A percentile compares a stretch with the other conserved stretches of the same genome.
Conservation (phyloP, 2,888 invertebrate genomes). For the Eupithecia centaureata region DNA sequence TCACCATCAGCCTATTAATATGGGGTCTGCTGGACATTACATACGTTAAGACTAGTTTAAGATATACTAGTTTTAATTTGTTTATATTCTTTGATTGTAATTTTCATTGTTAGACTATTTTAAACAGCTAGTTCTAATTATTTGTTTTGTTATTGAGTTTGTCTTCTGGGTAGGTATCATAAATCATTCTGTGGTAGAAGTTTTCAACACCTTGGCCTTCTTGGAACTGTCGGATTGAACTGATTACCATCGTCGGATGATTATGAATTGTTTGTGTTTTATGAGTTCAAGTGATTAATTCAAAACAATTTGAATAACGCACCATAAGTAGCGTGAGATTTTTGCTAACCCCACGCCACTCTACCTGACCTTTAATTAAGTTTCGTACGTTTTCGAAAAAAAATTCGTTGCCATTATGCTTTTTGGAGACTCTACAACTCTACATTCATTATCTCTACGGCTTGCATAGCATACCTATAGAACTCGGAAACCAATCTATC, state of each 20-base stretch:
- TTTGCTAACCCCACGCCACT: background rate
- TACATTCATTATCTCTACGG: background rate
- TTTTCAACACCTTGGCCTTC: slow-evolving; percentile 55
- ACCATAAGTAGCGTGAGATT: slow-evolving; percentile 19
- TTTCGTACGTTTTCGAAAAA: no score
- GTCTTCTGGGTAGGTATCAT: background rate
- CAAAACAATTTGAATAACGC: slow-evolving; percentile 20
- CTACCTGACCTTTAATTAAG: background rate
- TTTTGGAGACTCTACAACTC: background rate
- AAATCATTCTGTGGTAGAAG: slow-evolving; percentile 21
- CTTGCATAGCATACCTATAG: no score
- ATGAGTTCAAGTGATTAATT: slow-evolving; percentile 33
- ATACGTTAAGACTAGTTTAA: no score
- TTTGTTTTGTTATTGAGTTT: no score
- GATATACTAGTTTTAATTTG: no score
- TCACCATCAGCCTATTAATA: no score
- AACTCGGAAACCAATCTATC: no score
- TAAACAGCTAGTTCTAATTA: no score
- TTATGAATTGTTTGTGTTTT: slow-evolving; percentile 40
- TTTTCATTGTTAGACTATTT: no score
- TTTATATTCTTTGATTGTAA: no score
- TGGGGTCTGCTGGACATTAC: no score
- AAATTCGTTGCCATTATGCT: background rate
- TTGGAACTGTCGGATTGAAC: slow-evolving; percentile 49
- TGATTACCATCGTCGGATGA: slow-evolving; percentile 42